A percentile compares a stretch with the other conserved stretches of the same genome.
phyloP scores from a whole-genome alignment of 2,888 invertebrate genomes.

The Nowickia ferox region DNA sequence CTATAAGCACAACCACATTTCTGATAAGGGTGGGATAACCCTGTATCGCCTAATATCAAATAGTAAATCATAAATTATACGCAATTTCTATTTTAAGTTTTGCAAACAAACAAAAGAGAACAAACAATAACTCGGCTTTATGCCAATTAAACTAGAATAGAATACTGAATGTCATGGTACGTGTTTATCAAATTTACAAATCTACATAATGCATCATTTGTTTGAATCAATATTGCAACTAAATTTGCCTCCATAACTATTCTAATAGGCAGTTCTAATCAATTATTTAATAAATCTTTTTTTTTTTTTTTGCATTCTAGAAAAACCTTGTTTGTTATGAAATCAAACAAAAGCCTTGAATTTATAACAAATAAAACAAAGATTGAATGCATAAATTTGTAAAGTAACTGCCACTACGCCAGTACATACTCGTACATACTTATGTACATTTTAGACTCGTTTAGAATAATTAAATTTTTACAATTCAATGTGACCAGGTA shows the following conservation, averaged over 20 bases:
- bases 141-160: slow-evolving; percentile 48
- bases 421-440: no score
- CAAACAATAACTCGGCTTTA: slow-evolving; percentile 28
- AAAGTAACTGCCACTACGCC: not conserved
- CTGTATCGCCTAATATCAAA: not conserved
- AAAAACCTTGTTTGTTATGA: slow-evolving; percentile 40
- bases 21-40: not conserved
- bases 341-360: slow-evolving; percentile 50
- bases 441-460: slow-evolving; percentile 10
- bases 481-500: not conserved
- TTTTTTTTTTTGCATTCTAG: slow-evolving; percentile 22
- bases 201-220: slow-evolving; percentile 45
- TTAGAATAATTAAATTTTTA: slow-evolving; percentile 41
- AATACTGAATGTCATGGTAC: slow-evolving; percentile 37
- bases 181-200: slow-evolving; percentile 38
- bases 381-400: slow-evolving; percentile 1
- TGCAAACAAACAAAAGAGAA: not conserved
- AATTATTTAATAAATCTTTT: slow-evolving; percentile 36
- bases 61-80: slow-evolving; percentile 18
- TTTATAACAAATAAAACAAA: slow-evolving; percentile 50
- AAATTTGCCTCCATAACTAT: slow-evolving; percentile 13
- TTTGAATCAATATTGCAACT: slow-evolving; percentile 2
- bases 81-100: not conserved
- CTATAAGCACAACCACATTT: no score
- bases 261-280: slow-evolving; percentile 32